These are phyloP conservation scores for Heterodera schachtii DNA, from an alignment of 1,140 invertebrate genomes.

Conservation along the genomic window DNA sequence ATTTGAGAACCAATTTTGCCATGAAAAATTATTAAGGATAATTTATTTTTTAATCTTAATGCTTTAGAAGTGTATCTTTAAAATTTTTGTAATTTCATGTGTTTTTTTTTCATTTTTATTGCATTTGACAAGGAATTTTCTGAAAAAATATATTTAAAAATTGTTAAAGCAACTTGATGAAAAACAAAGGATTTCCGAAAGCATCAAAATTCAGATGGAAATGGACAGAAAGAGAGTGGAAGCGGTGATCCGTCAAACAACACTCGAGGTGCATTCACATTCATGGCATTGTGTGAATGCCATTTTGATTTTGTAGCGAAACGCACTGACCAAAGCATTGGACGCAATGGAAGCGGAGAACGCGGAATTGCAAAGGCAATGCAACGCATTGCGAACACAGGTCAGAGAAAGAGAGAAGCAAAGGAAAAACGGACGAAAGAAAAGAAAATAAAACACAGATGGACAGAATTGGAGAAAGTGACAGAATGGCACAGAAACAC, in stretches of 20 bases:
- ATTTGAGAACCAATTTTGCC: too few species aligned
- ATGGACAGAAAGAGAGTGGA: conserved; percentile 31
- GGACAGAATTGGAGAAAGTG: neutral
- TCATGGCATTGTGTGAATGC: neutral
- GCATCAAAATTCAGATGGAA: conserved; percentile 25
- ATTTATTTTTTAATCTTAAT: too few species aligned
- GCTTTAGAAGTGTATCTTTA: too few species aligned
- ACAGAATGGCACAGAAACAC: conserved; percentile 10
- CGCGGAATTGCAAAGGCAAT: conserved; percentile 28
- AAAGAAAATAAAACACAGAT: neutral
- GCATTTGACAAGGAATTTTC: too few species aligned
- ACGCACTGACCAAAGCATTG: conserved; percentile 31
- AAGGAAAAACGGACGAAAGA: neutral
- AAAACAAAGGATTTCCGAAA: neutral
- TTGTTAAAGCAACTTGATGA: too few species aligned
- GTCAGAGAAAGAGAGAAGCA: neutral
- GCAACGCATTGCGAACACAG: conserved; percentile 18
- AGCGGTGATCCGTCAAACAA: conserved; percentile 34
- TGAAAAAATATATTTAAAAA: too few species aligned
- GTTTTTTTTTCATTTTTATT: too few species aligned
- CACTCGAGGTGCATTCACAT: conserved; percentile 7
- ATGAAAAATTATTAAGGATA: too few species aligned
- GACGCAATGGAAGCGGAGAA: conserved; percentile 34
- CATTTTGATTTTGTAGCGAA: conserved; percentile 7
- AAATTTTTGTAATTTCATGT: too few species aligned